These are phyloP conservation scores for Cryptotis parvus DNA, from an alignment of 2,113 vertebrate genomes.

Conservation along the genomic window DNA sequence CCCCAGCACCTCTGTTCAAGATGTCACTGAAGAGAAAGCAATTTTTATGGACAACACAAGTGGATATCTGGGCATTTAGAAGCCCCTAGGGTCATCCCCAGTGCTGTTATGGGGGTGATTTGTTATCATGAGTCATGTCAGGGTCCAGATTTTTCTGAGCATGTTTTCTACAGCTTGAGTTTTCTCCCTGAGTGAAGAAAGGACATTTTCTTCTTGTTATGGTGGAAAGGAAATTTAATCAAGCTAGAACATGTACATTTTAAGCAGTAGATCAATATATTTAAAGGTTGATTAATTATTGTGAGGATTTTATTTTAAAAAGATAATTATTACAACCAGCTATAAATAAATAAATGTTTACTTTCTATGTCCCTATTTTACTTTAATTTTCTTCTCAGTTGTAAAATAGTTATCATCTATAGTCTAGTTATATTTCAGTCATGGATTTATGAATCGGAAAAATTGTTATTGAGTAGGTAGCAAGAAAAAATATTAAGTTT, in stretches of 20 bases:
- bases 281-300: not conserved
- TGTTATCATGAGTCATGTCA: too few species aligned
- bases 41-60: not conserved
- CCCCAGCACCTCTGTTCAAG: too few species aligned
- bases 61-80: too few species aligned
- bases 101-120: too few species aligned
- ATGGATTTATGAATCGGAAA: not conserved
- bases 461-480: not conserved
- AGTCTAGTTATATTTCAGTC: not conserved
- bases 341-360: not conserved
- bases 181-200: too few species aligned
- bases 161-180: too few species aligned
- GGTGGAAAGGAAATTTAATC: conserved; percentile 16
- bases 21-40: conserved; percentile 35
- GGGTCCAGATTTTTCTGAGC: too few species aligned
- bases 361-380: not conserved
- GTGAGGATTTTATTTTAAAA: not conserved
- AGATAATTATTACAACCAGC: not conserved
- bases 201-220: not conserved
- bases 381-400: not conserved
- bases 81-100: too few species aligned
- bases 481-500: not conserved
- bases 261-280: not conserved
- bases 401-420: not conserved
- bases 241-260: not conserved